phyloP scores from a whole-genome alignment of 2,888 invertebrate species.

The Scaeva pyrastri region DNA sequence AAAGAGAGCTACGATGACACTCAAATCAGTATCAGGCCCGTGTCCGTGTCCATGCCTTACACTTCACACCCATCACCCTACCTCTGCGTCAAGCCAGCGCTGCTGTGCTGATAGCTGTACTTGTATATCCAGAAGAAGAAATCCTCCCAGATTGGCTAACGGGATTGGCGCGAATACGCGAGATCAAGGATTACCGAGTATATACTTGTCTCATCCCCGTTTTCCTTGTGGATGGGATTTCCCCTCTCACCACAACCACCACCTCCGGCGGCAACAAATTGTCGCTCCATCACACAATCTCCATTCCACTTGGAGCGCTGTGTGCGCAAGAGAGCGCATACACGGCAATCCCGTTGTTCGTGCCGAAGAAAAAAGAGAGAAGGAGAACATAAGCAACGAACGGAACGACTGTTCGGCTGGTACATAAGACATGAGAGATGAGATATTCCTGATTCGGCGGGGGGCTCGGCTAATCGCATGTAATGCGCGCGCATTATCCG shows the following conservation, averaged over 20 bases:
- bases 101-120: not conserved
- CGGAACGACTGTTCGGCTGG: too few relatives aligned
- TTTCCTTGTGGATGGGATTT: conserved; percentile 39
- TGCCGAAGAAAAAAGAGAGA: not conserved
- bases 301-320: conserved; percentile 15
- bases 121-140: conserved; percentile 28
- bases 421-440: conserved; percentile 61
- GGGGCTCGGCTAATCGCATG: conserved; percentile 82
- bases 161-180: conserved; percentile 70
- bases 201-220: conserved; percentile 56
- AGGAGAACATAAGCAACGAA: conserved; percentile 35
- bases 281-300: conserved; percentile 31
- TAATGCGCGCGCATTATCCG: conserved; percentile 84
- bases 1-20: conserved; percentile 52
- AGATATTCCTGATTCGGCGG: conserved; percentile 66
- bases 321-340: conserved; percentile 51
- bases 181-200: conserved; percentile 72
- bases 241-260: conserved; percentile 55
- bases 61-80: conserved; percentile 10
- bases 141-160: conserved; percentile 73
- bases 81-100: not conserved
- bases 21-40: too few relatives aligned
- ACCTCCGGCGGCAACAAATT: too few relatives aligned
- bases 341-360: not conserved
- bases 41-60: not conserved